Evolutionary conservation across 2,113 vertebrate species (phyloP).

Genomic region (Euleptes europaea): DNA sequence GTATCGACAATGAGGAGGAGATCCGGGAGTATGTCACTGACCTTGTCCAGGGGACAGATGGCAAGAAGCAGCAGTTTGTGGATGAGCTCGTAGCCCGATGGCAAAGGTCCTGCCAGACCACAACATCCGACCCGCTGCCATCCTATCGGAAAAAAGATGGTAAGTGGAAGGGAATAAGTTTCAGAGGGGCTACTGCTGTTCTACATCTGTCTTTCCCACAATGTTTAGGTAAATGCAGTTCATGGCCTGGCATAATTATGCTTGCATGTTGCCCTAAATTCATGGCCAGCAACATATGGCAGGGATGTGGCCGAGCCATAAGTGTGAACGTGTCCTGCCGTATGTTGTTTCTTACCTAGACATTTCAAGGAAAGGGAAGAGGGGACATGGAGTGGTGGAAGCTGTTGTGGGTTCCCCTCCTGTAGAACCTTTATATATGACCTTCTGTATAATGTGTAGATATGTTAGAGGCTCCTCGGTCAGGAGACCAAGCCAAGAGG

Average conservation of each 20-base stretch:
- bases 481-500: slow-evolving; percentile 83
- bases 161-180: slow-evolving; percentile 39
- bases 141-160: slow-evolving; percentile 72
- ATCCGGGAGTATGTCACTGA: slow-evolving; percentile 91
- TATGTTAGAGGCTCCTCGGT: slow-evolving; percentile 68
- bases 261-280: not conserved
- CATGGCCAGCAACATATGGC: not conserved
- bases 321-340: not conserved
- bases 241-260: not conserved
- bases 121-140: slow-evolving; percentile 56
- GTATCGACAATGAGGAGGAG: slow-evolving; percentile 88
- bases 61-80: slow-evolving; percentile 85
- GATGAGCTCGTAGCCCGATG: slow-evolving; percentile 86
- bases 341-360: not conserved
- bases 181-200: not conserved
- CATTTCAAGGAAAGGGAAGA: not conserved
- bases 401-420: not conserved
- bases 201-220: too few relatives aligned
- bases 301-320: too few relatives aligned
- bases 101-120: slow-evolving; percentile 73
- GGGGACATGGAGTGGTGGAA: not conserved
- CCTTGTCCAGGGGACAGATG: slow-evolving; percentile 89
- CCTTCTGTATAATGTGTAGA: slow-evolving; percentile 59
- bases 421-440: not conserved
- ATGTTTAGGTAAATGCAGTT: not conserved